Evolutionary conservation across 2,888 invertebrate species (phyloP).

Genomic region (Plemyria rubiginata): DNA sequence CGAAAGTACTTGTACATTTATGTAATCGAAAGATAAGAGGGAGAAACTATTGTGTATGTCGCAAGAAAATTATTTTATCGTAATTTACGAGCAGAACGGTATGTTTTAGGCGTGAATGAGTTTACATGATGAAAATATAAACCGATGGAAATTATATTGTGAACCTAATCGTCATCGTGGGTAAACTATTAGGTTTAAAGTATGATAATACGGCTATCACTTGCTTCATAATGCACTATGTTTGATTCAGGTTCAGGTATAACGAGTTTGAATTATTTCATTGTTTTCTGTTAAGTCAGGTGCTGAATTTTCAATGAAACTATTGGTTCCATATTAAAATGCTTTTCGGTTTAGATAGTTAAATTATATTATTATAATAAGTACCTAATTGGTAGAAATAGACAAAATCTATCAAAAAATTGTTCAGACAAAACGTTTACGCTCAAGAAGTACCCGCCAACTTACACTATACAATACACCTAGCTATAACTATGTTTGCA

Average conservation of each 20-base stretch:
- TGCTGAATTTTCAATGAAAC: slow-evolving; percentile 18
- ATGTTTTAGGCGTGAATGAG: slow-evolving; percentile 17
- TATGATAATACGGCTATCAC: slow-evolving; percentile 14
- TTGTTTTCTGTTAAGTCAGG: slow-evolving; percentile 38
- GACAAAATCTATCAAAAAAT: neutral
- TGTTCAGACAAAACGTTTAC: neutral
- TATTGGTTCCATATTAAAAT: slow-evolving; percentile 15
- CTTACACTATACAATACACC: slow-evolving; percentile 11
- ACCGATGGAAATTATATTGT: neutral
- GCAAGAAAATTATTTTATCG: neutral
- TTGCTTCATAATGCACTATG: slow-evolving; percentile 37
- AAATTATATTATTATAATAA: too few relatives aligned
- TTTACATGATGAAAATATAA: neutral
- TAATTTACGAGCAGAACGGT: slow-evolving; percentile 18
- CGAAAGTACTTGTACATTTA: neutral
- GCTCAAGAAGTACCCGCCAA: slow-evolving; percentile 3
- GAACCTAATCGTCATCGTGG: neutral
- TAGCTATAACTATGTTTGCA: slow-evolving; percentile 10
- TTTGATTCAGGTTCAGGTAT: slow-evolving; percentile 37
- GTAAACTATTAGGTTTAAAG: neutral
- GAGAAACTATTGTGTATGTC: neutral
- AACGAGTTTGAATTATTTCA: slow-evolving; percentile 37
- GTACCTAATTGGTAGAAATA: neutral
- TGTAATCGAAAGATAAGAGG: slow-evolving; percentile 2
- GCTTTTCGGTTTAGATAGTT: slow-evolving; percentile 8